These are phyloP conservation scores for Zapornia atra DNA, from an alignment of 2,113 vertebrate species.

Conservation along the genomic window DNA sequence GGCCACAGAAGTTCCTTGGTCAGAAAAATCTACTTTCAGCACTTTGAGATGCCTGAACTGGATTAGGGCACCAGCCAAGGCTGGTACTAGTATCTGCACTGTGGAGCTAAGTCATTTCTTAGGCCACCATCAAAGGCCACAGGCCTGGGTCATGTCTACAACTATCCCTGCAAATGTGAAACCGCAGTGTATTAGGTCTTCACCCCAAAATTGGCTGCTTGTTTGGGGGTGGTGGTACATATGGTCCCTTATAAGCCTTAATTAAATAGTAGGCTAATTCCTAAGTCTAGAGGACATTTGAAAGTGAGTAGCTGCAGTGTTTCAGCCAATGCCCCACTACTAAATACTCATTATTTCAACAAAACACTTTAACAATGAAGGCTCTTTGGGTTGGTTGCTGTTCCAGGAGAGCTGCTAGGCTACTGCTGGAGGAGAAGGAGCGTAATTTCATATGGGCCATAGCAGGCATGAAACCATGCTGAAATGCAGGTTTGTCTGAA, in stretches of 20 bases:
- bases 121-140: neutral
- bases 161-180: neutral
- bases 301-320: neutral
- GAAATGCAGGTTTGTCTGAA: conserved; percentile 15
- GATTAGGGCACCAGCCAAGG: neutral
- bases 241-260: neutral
- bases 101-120: neutral
- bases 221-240: neutral
- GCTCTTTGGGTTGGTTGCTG: neutral
- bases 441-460: neutral
- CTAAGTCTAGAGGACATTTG: neutral
- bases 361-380: neutral
- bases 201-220: neutral
- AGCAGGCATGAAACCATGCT: neutral
- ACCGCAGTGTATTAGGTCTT: neutral
- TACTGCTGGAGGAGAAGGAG: neutral
- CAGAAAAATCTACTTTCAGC: neutral
- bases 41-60: neutral
- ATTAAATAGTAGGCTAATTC: neutral
- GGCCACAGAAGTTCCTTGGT: neutral
- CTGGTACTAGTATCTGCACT: neutral
- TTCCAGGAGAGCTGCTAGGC: neutral
- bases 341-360: neutral
- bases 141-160: neutral
- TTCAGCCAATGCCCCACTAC: neutral